Evolutionary conservation across 2,113 vertebrate species (phyloP).

Genomic region (Channa maculata): DNA sequence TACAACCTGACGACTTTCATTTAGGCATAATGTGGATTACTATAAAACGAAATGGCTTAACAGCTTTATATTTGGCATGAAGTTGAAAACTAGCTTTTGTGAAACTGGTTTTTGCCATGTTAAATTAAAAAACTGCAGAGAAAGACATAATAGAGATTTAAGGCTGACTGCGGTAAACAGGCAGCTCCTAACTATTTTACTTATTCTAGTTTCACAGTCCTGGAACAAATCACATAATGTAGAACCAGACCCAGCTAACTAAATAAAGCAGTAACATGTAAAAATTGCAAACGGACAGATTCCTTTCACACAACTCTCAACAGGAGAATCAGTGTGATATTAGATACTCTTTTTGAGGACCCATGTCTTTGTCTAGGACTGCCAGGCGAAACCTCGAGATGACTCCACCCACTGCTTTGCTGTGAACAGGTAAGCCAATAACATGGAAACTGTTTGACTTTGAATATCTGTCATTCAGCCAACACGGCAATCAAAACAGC

Average conservation of each 20-base stretch:
- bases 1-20: slow-evolving; percentile 57
- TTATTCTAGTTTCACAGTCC: slow-evolving; percentile 26
- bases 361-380: slow-evolving; percentile 50
- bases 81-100: slow-evolving; percentile 45
- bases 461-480: slow-evolving; percentile 41
- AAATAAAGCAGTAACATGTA: too few species aligned
- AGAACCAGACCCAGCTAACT: slow-evolving; percentile 49
- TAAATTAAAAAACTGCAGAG: slow-evolving; percentile 15
- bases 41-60: slow-evolving; percentile 43
- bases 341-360: slow-evolving; percentile 22
- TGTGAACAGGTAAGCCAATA: slow-evolving; percentile 65
- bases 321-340: slow-evolving; percentile 23
- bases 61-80: slow-evolving; percentile 35
- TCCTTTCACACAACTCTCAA: not conserved
- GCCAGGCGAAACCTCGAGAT: slow-evolving; percentile 24
- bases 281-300: not conserved
- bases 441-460: slow-evolving; percentile 50
- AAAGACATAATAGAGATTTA: slow-evolving; percentile 26
- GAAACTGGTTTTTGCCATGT: slow-evolving; percentile 21
- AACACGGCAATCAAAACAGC: slow-evolving; percentile 19
- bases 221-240: slow-evolving; percentile 57
- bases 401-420: slow-evolving; percentile 44
- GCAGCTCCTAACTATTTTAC: not conserved
- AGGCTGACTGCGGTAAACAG: slow-evolving; percentile 3
- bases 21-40: slow-evolving; percentile 60